Conservation (phyloP, 2,113 vertebrate species). For the Labeo rohita region DNA sequence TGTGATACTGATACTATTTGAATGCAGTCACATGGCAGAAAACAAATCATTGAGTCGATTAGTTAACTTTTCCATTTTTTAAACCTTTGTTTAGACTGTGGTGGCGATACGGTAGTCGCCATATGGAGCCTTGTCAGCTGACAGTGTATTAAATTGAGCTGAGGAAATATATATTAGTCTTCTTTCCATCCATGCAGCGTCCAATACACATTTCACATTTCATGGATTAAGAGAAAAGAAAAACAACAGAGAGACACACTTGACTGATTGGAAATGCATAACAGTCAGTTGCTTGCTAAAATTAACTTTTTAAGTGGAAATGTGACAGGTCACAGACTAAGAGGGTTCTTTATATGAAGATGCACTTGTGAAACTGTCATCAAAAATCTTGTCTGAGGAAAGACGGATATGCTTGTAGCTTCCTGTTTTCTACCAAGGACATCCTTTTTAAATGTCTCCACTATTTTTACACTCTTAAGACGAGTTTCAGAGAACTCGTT, state of each 20-base stretch:
- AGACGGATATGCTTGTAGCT: slow-evolving; percentile 36
- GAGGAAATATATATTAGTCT: slow-evolving; percentile 1
- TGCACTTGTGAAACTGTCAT: not conserved
- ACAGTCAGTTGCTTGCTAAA: not conserved
- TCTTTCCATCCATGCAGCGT: not conserved
- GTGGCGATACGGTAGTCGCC: not conserved
- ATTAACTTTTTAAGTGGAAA: not conserved
- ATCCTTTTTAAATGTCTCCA: slow-evolving; percentile 15
- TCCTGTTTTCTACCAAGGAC: slow-evolving; percentile 53
- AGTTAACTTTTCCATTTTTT: not conserved
- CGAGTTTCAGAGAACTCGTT: not conserved
- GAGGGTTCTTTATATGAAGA: not conserved
- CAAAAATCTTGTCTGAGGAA: not conserved
- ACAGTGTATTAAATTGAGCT: not conserved
- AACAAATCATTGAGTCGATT: not conserved
- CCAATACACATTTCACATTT: not conserved
- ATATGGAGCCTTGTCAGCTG: not conserved
- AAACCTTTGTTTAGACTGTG: not conserved
- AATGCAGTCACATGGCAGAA: slow-evolving; percentile 16
- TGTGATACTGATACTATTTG: slow-evolving; percentile 8
- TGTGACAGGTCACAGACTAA: not conserved
- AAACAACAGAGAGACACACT: not conserved
- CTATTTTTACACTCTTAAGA: slow-evolving; percentile 42
- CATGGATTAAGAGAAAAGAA: slow-evolving; percentile 2
- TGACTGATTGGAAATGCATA: not conserved